Conservation (phyloP, 2,888 invertebrate species). For the Branchinecta sandiegonensis region DNA sequence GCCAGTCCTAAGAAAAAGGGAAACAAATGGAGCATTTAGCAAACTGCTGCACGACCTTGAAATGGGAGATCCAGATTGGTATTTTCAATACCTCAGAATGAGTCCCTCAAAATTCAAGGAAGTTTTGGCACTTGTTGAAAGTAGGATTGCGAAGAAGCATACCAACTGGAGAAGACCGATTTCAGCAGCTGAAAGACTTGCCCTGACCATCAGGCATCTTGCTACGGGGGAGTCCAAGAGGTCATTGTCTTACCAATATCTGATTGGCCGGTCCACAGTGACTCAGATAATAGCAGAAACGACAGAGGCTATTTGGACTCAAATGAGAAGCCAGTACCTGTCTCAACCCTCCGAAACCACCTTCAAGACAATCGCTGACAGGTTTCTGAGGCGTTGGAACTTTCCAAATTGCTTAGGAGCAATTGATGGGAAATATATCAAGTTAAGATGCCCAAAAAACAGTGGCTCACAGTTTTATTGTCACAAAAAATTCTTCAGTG, state of each 20-base stretch:
- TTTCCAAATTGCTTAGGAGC: slow-evolving; percentile 19
- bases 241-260: background rate
- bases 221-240: slow-evolving; percentile 16
- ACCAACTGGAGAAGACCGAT: background rate
- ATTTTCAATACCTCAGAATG: background rate
- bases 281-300: background rate
- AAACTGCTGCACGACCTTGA: background rate
- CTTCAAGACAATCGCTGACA: background rate
- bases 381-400: slow-evolving; percentile 7
- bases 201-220: slow-evolving; percentile 14
- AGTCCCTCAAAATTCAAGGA: slow-evolving; percentile 2
- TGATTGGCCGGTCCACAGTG: background rate
- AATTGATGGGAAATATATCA: slow-evolving; percentile 16
- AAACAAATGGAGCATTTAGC: slow-evolving; percentile 3
- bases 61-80: slow-evolving; percentile 3
- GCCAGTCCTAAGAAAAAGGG: slow-evolving; percentile 3
- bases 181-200: slow-evolving; percentile 2
- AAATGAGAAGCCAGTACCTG: background rate
- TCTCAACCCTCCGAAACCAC: background rate
- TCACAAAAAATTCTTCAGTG: slow-evolving; percentile 16
- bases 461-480: background rate
- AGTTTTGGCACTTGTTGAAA: slow-evolving; percentile 6
- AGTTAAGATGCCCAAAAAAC: background rate
- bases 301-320: background rate
- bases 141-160: slow-evolving; percentile 6